Evolutionary conservation across 2,888 invertebrate genomes (phyloP).

Genomic region (Eledone cirrhosa): DNA sequence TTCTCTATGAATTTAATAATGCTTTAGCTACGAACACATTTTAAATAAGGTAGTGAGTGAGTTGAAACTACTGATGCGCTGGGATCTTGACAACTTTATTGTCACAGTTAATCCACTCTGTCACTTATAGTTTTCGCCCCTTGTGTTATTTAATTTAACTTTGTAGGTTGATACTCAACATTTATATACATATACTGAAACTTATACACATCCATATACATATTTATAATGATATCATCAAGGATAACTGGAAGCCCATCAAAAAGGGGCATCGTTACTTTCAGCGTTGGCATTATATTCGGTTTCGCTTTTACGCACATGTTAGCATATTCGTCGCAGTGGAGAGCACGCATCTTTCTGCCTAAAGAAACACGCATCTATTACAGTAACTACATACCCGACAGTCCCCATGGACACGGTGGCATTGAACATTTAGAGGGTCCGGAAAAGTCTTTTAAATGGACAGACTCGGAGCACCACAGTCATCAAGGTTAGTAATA

Average conservation of each 20-base stretch:
- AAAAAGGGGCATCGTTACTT: conserved; percentile 39
- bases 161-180: no score
- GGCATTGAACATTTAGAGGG: conserved; percentile 43
- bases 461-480: conserved; percentile 44
- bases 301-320: conserved; percentile 45
- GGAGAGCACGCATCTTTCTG: conserved; percentile 5
- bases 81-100: no score
- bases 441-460: conserved; percentile 39
- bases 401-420: conserved; percentile 46
- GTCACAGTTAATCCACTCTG: no score
- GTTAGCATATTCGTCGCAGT: conserved; percentile 31
- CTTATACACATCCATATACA: no score
- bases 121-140: no score
- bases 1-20: no score
- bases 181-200: no score
- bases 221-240: no score
- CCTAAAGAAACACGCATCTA: not conserved
- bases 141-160: no score
- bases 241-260: conserved; percentile 29
- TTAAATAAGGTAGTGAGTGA: no score
- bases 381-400: conserved; percentile 38
- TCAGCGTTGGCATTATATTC: conserved; percentile 44
- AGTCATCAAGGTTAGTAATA: conserved; percentile 41
- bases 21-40: no score
- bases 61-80: no score